phyloP scores from a whole-genome alignment of 2,797 vertebrate species.

The Lophius americanus region DNA sequence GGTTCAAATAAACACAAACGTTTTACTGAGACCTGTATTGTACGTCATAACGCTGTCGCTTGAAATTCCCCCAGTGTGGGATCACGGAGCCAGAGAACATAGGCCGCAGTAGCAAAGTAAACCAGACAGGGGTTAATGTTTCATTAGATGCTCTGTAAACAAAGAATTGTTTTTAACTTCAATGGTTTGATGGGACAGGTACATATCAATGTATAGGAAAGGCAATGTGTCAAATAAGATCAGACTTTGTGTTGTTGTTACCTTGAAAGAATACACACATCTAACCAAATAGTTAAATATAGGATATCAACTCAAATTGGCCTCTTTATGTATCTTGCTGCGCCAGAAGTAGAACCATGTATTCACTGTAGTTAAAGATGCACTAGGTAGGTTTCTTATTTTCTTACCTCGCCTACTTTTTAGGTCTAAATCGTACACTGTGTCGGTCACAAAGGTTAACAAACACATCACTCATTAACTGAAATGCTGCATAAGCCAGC shows the following conservation, averaged over 20 bases:
- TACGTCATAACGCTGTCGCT: background rate
- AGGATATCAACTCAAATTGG: background rate
- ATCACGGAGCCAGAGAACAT: slow-evolving; percentile 16
- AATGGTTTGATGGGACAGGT: background rate
- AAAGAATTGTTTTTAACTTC: slow-evolving; percentile 6
- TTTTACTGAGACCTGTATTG: slow-evolving; percentile 16
- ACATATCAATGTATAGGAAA: background rate
- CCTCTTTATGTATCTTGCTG: background rate
- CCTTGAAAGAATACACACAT: background rate
- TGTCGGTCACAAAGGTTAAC: background rate
- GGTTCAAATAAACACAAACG: slow-evolving; percentile 39
- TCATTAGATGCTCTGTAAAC: slow-evolving; percentile 44
- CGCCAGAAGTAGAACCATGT: background rate
- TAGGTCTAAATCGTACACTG: slow-evolving; percentile 2
- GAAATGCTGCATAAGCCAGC: background rate
- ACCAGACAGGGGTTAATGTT: slow-evolving; percentile 63
- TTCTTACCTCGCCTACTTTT: slow-evolving; percentile 1
- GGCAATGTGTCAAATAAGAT: slow-evolving; percentile 3
- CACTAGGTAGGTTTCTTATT: background rate
- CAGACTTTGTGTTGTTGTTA: slow-evolving; percentile 2
- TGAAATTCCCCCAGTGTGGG: slow-evolving; percentile 16
- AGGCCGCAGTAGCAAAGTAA: slow-evolving; percentile 28
- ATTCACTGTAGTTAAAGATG: slow-evolving; percentile 5
- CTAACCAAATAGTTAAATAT: background rate
- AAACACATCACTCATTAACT: slow-evolving; percentile 17